Evolutionary conservation across 2,113 vertebrate species (phyloP), one percentile per base, ranked within the genome.

Genomic region (Muscicapa adusta): DNA sequence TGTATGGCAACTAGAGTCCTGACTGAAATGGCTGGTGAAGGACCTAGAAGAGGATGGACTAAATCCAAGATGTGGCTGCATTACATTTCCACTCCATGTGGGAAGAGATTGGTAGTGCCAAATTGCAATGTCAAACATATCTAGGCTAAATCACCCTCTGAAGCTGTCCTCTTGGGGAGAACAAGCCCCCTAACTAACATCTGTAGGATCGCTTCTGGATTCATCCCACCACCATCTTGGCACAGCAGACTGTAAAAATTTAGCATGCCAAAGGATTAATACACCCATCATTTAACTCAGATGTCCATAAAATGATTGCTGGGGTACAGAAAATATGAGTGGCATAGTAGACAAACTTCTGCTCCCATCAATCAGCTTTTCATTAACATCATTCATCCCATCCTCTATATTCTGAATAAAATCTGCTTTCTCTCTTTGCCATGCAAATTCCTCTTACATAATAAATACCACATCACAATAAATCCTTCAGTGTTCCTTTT

Each of bases 341-440:
- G 71, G 67, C 2, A 0, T 22, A 24, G 82, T 56, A 96, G 85
- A 95, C 51, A 95, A 93, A 94, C 89, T 88, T 87, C 58, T 88
- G 71, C 47, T 95, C 50, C 89, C 56, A 94, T 96, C 94, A 85
- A 42, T 91, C 93, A 94, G 75, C 60, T 90, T 89, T 96, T 90
- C 89, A 88, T 89, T 88, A 76, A 70, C 74, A 93, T 88, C 74
- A 96, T 87, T 96, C 91, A 93, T 85, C 51, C 51, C 29, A 3
- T 73, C 29, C 53, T 78, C 78, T 73, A 73, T 38, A 88, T 38
- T 79, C 67, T 57, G 70, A 91, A 77, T 53, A 91, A 89, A 94
- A 90, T 73, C 78, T 83, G 78, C 58, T 83, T 91, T 92, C 40
- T 82, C 73, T 91, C 78, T 95, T 91, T 89, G 73, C 81, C 68